These are phyloP conservation scores for Petrolisthes manimaculis DNA, from an alignment of 2,888 invertebrate genomes.

Conservation along the genomic window DNA sequence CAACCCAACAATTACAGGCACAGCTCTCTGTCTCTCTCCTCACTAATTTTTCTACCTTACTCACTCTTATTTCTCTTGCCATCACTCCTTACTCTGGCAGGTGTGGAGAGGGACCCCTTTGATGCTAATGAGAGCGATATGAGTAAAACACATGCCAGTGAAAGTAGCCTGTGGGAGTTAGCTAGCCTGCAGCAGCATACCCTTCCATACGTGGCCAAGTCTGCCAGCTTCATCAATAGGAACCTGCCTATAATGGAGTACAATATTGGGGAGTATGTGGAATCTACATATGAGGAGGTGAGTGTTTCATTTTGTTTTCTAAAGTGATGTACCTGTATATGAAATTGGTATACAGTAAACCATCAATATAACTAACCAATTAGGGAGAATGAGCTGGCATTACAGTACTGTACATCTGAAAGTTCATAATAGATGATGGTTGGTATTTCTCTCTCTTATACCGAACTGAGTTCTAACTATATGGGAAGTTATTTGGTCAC, in stretches of 20 bases:
- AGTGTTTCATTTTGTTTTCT: background rate
- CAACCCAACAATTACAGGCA: no score
- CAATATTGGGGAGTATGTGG: constrained; percentile 78
- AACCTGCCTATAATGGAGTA: constrained; percentile 79
- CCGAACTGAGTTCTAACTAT: no score
- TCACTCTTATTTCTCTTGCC: no score
- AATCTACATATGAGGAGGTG: constrained; percentile 78
- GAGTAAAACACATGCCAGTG: constrained; percentile 82
- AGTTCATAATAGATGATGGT: no score
- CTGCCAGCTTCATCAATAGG: constrained; percentile 80
- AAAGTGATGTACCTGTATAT: background rate
- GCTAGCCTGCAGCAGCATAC: constrained; percentile 82
- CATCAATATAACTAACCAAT: background rate
- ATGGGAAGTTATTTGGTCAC: no score
- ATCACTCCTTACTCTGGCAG: constrained; percentile 66
- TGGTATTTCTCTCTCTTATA: no score
- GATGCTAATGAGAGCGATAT: constrained; percentile 86
- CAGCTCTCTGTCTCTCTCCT: no score
- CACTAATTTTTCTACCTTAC: no score
- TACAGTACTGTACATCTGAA: no score
- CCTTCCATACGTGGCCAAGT: constrained; percentile 79
- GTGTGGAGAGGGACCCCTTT: constrained; percentile 81
- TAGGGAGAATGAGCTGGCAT: no score
- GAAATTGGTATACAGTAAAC: background rate
- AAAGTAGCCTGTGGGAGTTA: constrained; percentile 95